Percentiles rank a stretch among this genome's conserved stretches.
phyloP scores from a whole-genome alignment of 2,888 invertebrate species.

The Hydropsyche betteni region DNA sequence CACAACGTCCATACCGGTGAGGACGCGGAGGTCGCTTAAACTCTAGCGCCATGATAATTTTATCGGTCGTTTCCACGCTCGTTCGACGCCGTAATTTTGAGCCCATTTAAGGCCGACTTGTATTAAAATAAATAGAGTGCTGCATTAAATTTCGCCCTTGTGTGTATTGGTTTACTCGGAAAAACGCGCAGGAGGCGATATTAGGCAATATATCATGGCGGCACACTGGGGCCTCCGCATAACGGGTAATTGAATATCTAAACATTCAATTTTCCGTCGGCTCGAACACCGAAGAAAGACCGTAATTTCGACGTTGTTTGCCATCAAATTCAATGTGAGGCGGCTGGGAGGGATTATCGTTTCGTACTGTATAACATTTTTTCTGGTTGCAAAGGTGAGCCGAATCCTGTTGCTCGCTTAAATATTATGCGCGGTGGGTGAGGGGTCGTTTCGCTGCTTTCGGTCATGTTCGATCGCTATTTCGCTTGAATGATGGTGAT shows the following conservation, averaged over 20 bases:
- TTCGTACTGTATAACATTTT: slow-evolving; percentile 19
- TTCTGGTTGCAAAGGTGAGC: not conserved
- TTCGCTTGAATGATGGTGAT: too few species aligned
- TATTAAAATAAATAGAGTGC: slow-evolving; percentile 43
- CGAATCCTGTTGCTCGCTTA: not conserved
- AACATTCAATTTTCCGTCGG: slow-evolving; percentile 49
- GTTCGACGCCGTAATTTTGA: slow-evolving; percentile 37
- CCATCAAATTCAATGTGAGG: slow-evolving; percentile 43
- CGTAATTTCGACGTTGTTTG: slow-evolving; percentile 47
- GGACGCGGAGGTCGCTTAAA: slow-evolving; percentile 2
- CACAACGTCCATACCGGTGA: not conserved
- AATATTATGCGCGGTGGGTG: slow-evolving; percentile 13
- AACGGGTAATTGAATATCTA: slow-evolving; percentile 49
- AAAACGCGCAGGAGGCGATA: slow-evolving; percentile 20
- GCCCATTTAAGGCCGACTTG: slow-evolving; percentile 37
- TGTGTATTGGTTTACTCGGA: too few species aligned
- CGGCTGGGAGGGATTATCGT: slow-evolving; percentile 30
- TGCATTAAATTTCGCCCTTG: slow-evolving; percentile 38
- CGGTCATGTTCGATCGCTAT: slow-evolving; percentile 1
- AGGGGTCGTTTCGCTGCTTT: not conserved
- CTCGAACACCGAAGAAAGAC: slow-evolving; percentile 34
- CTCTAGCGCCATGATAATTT: slow-evolving; percentile 43
- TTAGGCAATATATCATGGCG: slow-evolving; percentile 45
- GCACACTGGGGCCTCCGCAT: slow-evolving; percentile 36
- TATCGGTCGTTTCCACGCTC: slow-evolving; percentile 40